These are phyloP conservation scores for Ericerus pela DNA, from an alignment of 1,140 invertebrate genomes.

Conservation along the genomic window DNA sequence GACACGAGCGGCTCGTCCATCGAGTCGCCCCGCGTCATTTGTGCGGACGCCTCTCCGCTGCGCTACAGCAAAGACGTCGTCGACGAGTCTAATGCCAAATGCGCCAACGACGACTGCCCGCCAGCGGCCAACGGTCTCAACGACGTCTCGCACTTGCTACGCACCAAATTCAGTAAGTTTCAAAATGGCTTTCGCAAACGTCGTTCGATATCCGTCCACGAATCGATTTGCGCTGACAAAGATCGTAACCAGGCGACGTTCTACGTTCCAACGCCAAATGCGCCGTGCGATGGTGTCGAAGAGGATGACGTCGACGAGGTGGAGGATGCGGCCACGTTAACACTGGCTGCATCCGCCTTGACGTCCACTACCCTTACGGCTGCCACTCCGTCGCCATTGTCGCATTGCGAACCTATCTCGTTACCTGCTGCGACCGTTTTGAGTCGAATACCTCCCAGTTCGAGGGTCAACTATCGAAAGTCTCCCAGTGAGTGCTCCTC, in stretches of 20 bases:
- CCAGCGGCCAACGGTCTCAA: conserved; percentile 31
- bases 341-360: too few relatives aligned
- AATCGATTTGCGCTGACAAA: conserved; percentile 37
- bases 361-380: too few relatives aligned
- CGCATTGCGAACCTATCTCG: conserved; percentile 13
- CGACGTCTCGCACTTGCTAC: conserved; percentile 43
- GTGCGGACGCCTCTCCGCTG: conserved; percentile 27
- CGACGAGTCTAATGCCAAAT: conserved; percentile 15
- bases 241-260: conserved; percentile 35
- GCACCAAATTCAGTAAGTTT: conserved; percentile 46
- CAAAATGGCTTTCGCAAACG: conserved; percentile 46
- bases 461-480: conserved; percentile 8
- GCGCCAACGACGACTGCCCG: background rate
- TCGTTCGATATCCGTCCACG: conserved; percentile 46
- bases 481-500: conserved; percentile 21
- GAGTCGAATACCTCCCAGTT: conserved; percentile 22
- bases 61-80: conserved; percentile 12
- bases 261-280: conserved; percentile 40
- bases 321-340: too few relatives aligned
- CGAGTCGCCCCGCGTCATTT: conserved; percentile 31
- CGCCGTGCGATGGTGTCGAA: conserved; percentile 2
- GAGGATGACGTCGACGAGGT: conserved; percentile 19
- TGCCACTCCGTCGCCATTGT: conserved; percentile 17
- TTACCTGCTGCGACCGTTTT: conserved; percentile 24
- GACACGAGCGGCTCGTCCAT: conserved; percentile 30